Percentiles rank a stretch among this genome's conserved stretches.
phyloP scores from a whole-genome alignment of 2,888 invertebrate genomes.

The Epiperipatus broadwayi region DNA sequence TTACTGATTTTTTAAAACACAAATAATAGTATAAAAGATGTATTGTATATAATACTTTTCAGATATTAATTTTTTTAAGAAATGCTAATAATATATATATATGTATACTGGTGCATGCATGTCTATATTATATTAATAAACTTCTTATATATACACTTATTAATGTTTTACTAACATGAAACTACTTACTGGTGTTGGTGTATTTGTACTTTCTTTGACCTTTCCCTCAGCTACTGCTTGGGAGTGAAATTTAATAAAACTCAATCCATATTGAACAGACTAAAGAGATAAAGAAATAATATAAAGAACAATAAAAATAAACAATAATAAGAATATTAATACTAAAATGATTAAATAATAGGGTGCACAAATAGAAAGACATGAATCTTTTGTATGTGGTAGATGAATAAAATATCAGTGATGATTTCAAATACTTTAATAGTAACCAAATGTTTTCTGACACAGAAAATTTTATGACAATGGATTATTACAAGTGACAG shows the following conservation, averaged over 20 bases:
- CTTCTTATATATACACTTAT: too few species aligned
- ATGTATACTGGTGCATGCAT: too few species aligned
- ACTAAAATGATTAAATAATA: background rate
- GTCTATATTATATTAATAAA: too few species aligned
- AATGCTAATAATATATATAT: too few species aligned
- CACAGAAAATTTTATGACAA: too few species aligned
- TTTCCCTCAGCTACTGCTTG: slow-evolving; percentile 19
- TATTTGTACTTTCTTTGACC: slow-evolving; percentile 16
- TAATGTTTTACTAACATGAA: slow-evolving; percentile 6
- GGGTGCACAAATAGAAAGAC: background rate
- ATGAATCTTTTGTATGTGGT: background rate
- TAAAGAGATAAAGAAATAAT: slow-evolving; percentile 18
- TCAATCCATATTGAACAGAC: slow-evolving; percentile 54
- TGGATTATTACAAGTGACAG: too few species aligned
- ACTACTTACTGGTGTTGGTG: background rate
- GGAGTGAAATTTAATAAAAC: slow-evolving; percentile 51
- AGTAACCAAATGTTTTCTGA: too few species aligned
- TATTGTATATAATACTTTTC: too few species aligned
- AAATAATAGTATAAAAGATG: too few species aligned
- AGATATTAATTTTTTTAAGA: too few species aligned
- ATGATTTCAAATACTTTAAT: too few species aligned
- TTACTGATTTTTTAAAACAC: too few species aligned
- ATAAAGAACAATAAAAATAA: slow-evolving; percentile 4
- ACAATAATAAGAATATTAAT: background rate
- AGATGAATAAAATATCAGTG: slow-evolving; percentile 5